phyloP scores from a whole-genome alignment of 2,797 vertebrate genomes.

The Phataginus tricuspis region DNA sequence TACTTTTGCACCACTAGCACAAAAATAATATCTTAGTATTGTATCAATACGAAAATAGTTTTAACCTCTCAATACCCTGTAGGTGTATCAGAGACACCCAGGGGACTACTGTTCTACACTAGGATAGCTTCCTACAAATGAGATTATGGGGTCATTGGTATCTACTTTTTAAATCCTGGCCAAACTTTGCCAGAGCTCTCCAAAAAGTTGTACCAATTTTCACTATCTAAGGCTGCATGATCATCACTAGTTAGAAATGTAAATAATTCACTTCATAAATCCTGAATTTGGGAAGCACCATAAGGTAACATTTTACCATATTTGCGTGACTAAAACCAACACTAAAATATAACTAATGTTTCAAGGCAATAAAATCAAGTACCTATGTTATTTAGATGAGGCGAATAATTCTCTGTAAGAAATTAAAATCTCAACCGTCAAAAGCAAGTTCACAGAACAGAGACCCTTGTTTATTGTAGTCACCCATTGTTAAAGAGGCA shows the following conservation, averaged over 20 bases:
- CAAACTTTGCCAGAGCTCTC: not conserved
- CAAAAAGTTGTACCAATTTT: not conserved
- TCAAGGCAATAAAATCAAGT: not conserved
- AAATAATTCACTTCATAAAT: conserved; percentile 25
- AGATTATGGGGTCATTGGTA: not conserved
- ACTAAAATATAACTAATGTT: conserved; percentile 22
- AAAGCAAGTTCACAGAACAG: not conserved
- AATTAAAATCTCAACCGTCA: conserved; percentile 32
- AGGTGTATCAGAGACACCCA: not conserved
- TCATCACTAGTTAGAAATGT: not conserved
- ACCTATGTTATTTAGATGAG: not conserved
- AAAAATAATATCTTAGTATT: not conserved
- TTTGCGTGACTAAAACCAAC: not conserved
- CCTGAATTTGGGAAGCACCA: not conserved
- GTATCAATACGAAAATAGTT: not conserved
- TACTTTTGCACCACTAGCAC: not conserved
- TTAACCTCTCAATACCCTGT: not conserved
- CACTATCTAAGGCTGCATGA: not conserved
- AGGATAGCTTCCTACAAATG: not conserved
- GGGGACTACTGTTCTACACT: not conserved
- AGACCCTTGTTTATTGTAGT: not conserved
- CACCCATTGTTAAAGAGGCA: not conserved
- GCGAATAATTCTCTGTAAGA: not conserved
- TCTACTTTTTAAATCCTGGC: not conserved
- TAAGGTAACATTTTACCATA: not conserved